Conservation (phyloP, 23 tunicate genomes). For the Ciona savignyi region DNA sequence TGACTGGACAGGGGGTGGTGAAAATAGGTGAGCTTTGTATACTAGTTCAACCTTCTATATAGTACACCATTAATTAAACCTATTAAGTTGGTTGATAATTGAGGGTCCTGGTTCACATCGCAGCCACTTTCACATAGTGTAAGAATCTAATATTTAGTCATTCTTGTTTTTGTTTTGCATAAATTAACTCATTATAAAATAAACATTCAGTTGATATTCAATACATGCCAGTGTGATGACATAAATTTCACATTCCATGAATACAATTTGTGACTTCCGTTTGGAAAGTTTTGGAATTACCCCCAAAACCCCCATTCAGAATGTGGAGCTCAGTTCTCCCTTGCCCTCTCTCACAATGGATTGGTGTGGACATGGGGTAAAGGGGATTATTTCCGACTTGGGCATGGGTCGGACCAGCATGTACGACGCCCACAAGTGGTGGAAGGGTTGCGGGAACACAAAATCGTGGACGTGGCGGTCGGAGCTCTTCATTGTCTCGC, state of each 20-base stretch:
- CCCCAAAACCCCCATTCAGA: conserved; percentile 19
- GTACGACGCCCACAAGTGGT: conserved; percentile 69
- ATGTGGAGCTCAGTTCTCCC: conserved; percentile 89
- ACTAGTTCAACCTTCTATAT: too few relatives aligned
- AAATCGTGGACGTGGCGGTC: conserved; percentile 74
- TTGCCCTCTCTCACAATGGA: conserved; percentile 59
- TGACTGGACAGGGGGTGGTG: conserved; percentile 51
- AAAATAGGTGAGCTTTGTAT: conserved; percentile 74
- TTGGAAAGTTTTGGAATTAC: not conserved
- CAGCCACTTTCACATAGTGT: too few relatives aligned
- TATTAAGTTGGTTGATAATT: too few relatives aligned
- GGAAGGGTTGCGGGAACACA: conserved; percentile 31
- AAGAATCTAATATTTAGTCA: too few relatives aligned
- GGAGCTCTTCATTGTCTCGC: conserved; percentile 90
- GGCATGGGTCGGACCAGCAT: conserved; percentile 77
- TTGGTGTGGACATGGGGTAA: conserved; percentile 94
- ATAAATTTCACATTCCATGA: too few relatives aligned
- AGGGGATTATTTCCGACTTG: conserved; percentile 87
- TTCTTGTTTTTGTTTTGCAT: too few relatives aligned
- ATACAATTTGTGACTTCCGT: too few relatives aligned
- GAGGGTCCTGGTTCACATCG: too few relatives aligned
- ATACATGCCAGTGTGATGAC: too few relatives aligned
- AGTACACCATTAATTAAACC: too few relatives aligned
- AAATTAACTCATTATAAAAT: too few relatives aligned
- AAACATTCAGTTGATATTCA: too few relatives aligned